Conservation (phyloP, 2,888 invertebrate species). For the Barypeithes pellucidus region DNA sequence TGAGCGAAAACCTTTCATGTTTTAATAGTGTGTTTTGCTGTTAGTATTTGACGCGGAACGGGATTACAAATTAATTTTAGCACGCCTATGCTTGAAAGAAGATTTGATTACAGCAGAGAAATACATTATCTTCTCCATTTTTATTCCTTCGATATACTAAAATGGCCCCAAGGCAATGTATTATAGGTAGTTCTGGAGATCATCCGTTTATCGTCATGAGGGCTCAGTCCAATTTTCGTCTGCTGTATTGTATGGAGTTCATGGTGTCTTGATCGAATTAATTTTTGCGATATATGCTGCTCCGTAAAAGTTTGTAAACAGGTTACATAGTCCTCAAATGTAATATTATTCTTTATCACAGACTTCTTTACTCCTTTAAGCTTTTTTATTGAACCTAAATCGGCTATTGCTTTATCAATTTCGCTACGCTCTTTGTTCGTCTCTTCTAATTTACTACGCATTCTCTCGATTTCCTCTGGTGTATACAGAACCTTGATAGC, state of each 20-base stretch:
- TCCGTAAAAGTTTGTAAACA: background rate
- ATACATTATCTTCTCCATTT: too few species aligned
- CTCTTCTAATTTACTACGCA: background rate
- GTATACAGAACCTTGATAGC: constrained; percentile 41
- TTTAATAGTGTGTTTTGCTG: too few species aligned
- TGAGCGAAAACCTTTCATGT: too few species aligned
- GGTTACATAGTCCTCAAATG: background rate
- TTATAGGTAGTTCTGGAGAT: background rate
- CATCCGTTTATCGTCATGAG: background rate
- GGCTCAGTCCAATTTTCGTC: background rate
- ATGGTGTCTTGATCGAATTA: background rate
- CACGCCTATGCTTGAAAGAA: too few species aligned
- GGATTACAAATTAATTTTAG: too few species aligned
- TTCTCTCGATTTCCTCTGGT: background rate
- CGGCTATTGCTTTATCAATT: too few species aligned
- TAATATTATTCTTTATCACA: background rate
- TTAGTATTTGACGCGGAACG: too few species aligned
- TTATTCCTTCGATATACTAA: too few species aligned
- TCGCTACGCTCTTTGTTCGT: background rate
- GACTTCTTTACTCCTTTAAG: too few species aligned
- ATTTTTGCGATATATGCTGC: background rate
- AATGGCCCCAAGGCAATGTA: too few species aligned
- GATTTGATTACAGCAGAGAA: too few species aligned
- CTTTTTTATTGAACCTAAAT: too few species aligned
- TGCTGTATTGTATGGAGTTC: background rate